A percentile compares a stretch with the other conserved stretches of the same genome.
Conservation (phyloP, 2,888 invertebrate species). For the Pyralis farinalis region DNA sequence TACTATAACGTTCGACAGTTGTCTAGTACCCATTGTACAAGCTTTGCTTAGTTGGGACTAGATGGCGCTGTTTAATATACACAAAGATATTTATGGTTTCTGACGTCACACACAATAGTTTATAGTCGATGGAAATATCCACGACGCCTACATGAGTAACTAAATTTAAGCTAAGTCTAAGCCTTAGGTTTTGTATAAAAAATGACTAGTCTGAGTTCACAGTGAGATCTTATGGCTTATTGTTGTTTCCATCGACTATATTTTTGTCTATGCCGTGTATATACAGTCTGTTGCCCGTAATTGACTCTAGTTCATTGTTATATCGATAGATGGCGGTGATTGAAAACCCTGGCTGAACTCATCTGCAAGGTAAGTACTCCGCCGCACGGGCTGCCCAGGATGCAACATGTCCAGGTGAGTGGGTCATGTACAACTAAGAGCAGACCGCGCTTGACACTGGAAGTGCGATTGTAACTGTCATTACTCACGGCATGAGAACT, state of each 20-base stretch:
- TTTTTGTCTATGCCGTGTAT: constrained; percentile 4
- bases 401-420: too few relatives aligned
- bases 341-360: too few relatives aligned
- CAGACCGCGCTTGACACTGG: too few relatives aligned
- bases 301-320: too few relatives aligned
- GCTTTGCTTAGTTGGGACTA: background rate
- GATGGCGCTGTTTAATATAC: background rate
- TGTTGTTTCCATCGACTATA: constrained; percentile 12
- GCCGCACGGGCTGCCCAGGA: too few relatives aligned
- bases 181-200: constrained; percentile 23
- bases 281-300: too few relatives aligned
- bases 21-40: background rate
- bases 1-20: too few relatives aligned
- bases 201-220: constrained; percentile 41
- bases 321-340: too few relatives aligned
- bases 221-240: constrained; percentile 31
- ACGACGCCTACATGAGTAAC: constrained; percentile 10
- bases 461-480: too few relatives aligned
- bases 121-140: background rate
- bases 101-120: constrained; percentile 9
- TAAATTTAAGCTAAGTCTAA: constrained; percentile 15
- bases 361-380: too few relatives aligned
- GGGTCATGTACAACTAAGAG: too few relatives aligned
- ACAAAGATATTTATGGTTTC: background rate
- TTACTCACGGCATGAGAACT: too few relatives aligned